Evolutionary conservation across 2,888 invertebrate species (phyloP).

Genomic region (Mylabris sibirica): DNA sequence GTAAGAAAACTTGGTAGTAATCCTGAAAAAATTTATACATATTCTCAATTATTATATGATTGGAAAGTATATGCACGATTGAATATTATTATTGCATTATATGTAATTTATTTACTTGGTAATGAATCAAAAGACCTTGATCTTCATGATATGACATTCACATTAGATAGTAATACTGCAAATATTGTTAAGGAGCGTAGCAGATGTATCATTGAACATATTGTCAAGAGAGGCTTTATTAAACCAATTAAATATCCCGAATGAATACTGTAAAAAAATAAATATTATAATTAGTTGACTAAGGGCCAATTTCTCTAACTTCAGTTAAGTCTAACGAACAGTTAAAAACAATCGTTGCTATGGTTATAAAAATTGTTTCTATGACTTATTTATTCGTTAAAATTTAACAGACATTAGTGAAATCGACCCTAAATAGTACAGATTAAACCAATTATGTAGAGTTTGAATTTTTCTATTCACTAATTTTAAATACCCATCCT

Average conservation of each 20-base stretch:
- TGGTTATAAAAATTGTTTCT: too few relatives aligned
- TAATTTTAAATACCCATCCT: too few relatives aligned
- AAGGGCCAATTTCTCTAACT: too few relatives aligned
- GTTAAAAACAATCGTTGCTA: too few relatives aligned
- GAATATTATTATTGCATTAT: neutral
- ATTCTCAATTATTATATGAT: conserved; percentile 17
- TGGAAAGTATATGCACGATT: conserved; percentile 21
- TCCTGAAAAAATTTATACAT: neutral
- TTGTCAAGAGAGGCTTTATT: neutral
- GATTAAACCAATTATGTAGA: too few relatives aligned
- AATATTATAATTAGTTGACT: too few relatives aligned
- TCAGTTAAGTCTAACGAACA: too few relatives aligned
- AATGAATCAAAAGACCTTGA: conserved; percentile 16
- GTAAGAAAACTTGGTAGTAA: conserved; percentile 5
- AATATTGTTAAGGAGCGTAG: neutral
- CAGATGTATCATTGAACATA: neutral
- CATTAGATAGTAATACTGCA: neutral
- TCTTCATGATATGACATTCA: conserved; percentile 11
- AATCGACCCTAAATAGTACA: too few relatives aligned
- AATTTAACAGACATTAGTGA: too few relatives aligned
- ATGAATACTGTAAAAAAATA: neutral
- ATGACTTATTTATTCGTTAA: too few relatives aligned
- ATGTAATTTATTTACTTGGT: neutral
- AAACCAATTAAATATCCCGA: neutral
- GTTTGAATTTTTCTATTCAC: too few relatives aligned